These are phyloP conservation scores for Danio jaintianensis DNA, from an alignment of 2,797 vertebrate genomes.

Conservation along the genomic window DNA sequence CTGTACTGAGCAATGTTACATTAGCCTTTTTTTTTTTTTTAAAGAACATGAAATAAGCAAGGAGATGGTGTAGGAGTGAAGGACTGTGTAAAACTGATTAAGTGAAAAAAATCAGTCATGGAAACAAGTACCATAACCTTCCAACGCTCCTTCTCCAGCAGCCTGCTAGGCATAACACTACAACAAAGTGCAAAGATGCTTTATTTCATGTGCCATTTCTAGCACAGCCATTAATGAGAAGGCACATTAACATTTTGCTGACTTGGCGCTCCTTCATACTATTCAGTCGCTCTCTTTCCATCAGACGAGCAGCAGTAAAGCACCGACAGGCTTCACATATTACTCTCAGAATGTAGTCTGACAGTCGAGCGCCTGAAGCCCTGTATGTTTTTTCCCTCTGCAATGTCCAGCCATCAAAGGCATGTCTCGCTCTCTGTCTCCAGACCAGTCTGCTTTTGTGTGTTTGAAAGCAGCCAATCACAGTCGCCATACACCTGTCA, in stretches of 20 bases:
- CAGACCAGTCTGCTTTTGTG: not conserved
- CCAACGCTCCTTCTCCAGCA: conserved; percentile 54
- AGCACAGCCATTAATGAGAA: conserved; percentile 69
- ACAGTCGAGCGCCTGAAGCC: conserved; percentile 47
- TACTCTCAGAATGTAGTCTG: conserved; percentile 40
- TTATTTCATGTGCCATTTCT: conserved; percentile 73
- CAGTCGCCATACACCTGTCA: conserved; percentile 61
- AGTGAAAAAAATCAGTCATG: not conserved
- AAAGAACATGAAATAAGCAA: not conserved
- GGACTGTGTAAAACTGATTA: not conserved
- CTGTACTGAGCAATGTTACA: not conserved
- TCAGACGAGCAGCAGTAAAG: conserved; percentile 36
- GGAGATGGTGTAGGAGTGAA: not conserved
- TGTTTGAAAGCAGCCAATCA: conserved; percentile 34
- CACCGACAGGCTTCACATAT: conserved; percentile 50
- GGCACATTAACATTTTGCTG: conserved; percentile 80
- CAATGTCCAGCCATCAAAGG: conserved; percentile 28
- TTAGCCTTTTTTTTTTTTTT: not conserved
- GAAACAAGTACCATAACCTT: conserved; percentile 1
- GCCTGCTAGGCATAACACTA: conserved; percentile 62
- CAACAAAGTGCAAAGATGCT: conserved; percentile 65
- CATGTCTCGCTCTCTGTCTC: not conserved
- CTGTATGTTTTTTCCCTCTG: conserved; percentile 16
- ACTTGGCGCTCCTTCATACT: conserved; percentile 60
- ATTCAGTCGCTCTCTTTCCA: not conserved